Percentiles rank a stretch among this genome's conserved stretches.
Evolutionary conservation across 2,113 vertebrate species (phyloP).

Genomic region (Trichomycterus rosablanca): DNA sequence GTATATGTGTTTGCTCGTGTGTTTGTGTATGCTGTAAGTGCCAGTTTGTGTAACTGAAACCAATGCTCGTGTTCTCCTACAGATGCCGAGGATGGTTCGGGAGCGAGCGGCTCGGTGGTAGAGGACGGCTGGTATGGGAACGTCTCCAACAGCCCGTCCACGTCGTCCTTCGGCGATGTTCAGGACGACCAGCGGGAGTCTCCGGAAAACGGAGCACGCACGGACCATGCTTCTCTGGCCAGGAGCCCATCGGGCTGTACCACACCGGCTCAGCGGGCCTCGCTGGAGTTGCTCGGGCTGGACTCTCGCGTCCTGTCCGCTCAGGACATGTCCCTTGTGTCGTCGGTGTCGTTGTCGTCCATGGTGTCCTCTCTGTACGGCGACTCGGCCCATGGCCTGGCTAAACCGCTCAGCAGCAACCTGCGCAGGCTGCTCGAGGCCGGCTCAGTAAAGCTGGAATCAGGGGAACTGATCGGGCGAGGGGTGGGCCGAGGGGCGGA

Average conservation of each 20-base stretch:
- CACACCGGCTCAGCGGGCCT: conserved; percentile 83
- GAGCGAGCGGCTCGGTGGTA: conserved; percentile 79
- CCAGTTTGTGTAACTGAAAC: not conserved
- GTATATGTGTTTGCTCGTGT: not conserved
- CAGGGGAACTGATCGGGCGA: conserved; percentile 66
- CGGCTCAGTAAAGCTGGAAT: conserved; percentile 84
- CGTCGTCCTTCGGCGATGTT: conserved; percentile 91
- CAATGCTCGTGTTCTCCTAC: conserved; percentile 39
- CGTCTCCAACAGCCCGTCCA: conserved; percentile 90
- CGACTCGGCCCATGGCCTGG: conserved; percentile 78
- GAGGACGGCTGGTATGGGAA: conserved; percentile 95
- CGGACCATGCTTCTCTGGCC: conserved; percentile 80
- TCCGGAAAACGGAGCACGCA: conserved; percentile 71
- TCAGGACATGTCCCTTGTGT: conserved; percentile 84
- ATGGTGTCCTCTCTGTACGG: conserved; percentile 84
- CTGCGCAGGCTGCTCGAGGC: conserved; percentile 89
- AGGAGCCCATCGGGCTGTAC: conserved; percentile 88
- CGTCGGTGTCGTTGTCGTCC: conserved; percentile 79
- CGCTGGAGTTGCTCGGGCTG: conserved; percentile 80
- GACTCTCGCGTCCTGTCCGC: conserved; percentile 75
- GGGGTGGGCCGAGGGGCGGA: conserved; percentile 73
- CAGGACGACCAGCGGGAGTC: conserved; percentile 88
- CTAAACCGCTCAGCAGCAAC: conserved; percentile 94
- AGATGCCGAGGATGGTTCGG: conserved; percentile 91
- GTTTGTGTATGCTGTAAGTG: not conserved